Base-by-base conservation (phyloP, 2,113 vertebrate genomes). In the Callopanchax toddi region DNA sequence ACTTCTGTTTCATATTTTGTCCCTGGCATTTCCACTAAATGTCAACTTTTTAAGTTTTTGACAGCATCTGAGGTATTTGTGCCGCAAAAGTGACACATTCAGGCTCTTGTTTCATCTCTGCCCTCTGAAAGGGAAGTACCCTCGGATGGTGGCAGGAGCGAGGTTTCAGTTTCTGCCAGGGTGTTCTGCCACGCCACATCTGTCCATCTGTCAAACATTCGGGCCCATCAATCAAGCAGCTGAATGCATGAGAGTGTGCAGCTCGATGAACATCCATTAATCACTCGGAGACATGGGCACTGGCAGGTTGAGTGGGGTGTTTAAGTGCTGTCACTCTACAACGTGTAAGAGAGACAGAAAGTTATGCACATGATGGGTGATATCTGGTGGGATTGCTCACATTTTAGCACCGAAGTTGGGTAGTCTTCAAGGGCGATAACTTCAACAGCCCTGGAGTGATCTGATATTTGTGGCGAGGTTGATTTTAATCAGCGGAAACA, bases 211-310 rank as follows among this genome's bases (percentile, higher is more conserved):
- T 86, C 85, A 83, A 21, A 3, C 56, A 13, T 25, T 34, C 40
- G 40, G 64, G 46, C 45, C 67, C 83, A 86, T 89, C 86, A 78
- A 84, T 90, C 87, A 88, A 32, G 26, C 37, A 4, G 53, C 67
- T 55, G 74, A 79, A 49, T 11, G 74, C 79, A 80, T 75, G 76
- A 71, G 58, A 77, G 83, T 51, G 72, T 20, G 71, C 56, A 76
- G 65, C 20, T 17, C 73, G 25, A 52, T 37, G 77, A 79, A 48
- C 83, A 44, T 12, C 66, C 82, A 86, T 89, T 87, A 88, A 87
- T 90, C 87, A 88, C 80, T 67, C 65, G 3, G 51, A 63, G 81
- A 76, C 81, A 22, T 20, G 65, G 65, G 69, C 55, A 63, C 48
- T 45, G 37, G 32, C 43, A 53, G 66, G 64, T 48, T 39, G 68